phyloP scores from a whole-genome alignment of 2,888 invertebrate species.

The Cartodere bifasciata region DNA sequence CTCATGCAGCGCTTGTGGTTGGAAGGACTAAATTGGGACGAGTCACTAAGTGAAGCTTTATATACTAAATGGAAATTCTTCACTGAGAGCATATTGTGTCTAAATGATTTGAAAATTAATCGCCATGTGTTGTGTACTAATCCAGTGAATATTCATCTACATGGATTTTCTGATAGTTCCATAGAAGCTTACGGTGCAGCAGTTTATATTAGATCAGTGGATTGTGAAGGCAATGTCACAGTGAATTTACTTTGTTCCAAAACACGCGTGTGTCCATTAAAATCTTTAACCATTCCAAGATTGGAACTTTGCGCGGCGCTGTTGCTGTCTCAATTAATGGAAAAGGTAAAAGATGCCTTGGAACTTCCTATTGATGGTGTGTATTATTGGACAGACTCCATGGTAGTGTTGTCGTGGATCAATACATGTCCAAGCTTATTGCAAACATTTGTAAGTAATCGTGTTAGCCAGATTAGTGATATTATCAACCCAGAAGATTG shows the following conservation, averaged over 20 bases:
- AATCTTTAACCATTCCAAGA: slow-evolving; percentile 7
- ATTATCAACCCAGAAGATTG: neutral
- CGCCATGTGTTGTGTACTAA: slow-evolving; percentile 7
- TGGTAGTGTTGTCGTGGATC: slow-evolving; percentile 10
- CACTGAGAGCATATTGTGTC: slow-evolving; percentile 6
- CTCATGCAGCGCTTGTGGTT: slow-evolving; percentile 14
- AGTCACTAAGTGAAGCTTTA: neutral
- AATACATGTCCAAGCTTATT: neutral
- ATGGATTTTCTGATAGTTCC: slow-evolving; percentile 17
- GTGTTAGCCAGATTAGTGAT: slow-evolving; percentile 2
- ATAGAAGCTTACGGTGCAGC: slow-evolving; percentile 13
- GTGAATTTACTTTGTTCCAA: slow-evolving; percentile 10
- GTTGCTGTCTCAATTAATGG: slow-evolving; percentile 3
- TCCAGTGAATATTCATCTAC: slow-evolving; percentile 9
- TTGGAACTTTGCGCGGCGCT: no score
- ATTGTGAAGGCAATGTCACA: neutral
- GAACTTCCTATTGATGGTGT: neutral
- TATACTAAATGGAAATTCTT: slow-evolving; percentile 9
- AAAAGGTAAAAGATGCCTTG: neutral
- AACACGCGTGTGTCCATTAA: slow-evolving; percentile 11
- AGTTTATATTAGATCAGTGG: slow-evolving; percentile 9
- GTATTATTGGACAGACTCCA: slow-evolving; percentile 11
- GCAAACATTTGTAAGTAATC: slow-evolving; percentile 5
- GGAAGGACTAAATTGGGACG: slow-evolving; percentile 11
- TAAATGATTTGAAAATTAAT: slow-evolving; percentile 7